These are phyloP conservation scores for Alligator mississippiensis DNA, from an alignment of 2,113 vertebrate genomes.

Conservation along the genomic window DNA sequence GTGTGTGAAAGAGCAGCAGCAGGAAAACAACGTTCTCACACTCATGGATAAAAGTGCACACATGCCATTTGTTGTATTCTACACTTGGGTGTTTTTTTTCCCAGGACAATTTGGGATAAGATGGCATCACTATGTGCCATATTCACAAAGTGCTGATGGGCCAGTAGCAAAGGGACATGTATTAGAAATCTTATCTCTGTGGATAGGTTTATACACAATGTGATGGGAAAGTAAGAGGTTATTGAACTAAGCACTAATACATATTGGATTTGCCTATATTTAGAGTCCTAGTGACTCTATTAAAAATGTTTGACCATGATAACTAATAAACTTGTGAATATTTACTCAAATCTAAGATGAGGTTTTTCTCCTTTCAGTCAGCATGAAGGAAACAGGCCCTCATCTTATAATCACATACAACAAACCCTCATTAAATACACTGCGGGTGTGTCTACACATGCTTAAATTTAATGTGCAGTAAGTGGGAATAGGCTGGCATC, in stretches of 20 bases:
- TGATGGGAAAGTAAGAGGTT: background rate
- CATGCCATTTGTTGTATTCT: background rate
- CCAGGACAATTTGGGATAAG: background rate
- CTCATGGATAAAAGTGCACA: background rate
- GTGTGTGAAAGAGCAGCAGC: background rate
- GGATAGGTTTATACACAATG: background rate
- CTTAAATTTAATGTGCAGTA: too few relatives aligned
- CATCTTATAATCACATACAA: too few relatives aligned
- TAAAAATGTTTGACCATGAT: background rate
- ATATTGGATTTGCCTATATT: background rate
- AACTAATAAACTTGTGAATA: too few relatives aligned
- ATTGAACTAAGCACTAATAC: background rate
- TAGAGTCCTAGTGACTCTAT: background rate
- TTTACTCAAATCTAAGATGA: too few relatives aligned
- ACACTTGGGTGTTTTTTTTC: background rate
- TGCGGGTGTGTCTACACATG: too few relatives aligned
- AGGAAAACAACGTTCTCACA: background rate
- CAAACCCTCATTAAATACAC: too few relatives aligned
- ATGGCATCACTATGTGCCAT: background rate
- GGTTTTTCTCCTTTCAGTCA: too few relatives aligned
- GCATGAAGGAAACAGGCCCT: too few relatives aligned
- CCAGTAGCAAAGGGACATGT: background rate
- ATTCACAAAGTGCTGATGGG: background rate
- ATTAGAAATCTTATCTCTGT: background rate
- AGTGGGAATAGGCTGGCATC: too few relatives aligned